Percentiles rank a stretch among this genome's conserved stretches.
Conservation (phyloP, 2,113 vertebrate genomes). For the Lasiurus cinereus region DNA sequence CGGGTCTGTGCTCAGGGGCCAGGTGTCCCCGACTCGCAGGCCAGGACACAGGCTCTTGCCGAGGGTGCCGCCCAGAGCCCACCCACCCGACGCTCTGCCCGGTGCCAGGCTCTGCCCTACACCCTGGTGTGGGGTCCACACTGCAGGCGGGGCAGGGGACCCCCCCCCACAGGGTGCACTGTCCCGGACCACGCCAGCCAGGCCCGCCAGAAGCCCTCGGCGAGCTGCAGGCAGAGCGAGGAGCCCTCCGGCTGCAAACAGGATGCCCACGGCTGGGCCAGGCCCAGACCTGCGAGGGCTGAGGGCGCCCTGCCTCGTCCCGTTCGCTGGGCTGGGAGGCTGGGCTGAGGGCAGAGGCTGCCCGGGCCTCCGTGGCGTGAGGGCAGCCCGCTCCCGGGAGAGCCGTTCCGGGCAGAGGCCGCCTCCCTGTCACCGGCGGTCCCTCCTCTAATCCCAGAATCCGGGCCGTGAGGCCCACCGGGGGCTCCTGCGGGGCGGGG, state of each 20-base stretch:
- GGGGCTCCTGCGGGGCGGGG: background rate
- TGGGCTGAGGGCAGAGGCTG: background rate
- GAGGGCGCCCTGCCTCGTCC: background rate
- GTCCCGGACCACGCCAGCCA: no score
- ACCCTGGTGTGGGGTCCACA: background rate
- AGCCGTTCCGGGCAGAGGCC: background rate
- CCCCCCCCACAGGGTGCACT: no score
- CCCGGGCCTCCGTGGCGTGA: background rate
- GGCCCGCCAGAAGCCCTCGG: fast-evolving
- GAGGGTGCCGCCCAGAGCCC: background rate
- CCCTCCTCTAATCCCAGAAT: background rate
- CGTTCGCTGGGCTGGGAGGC: background rate
- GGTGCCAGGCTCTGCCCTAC: background rate
- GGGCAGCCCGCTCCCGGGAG: fast-evolving
- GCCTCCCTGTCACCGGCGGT: background rate
- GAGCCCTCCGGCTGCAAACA: fast-evolving
- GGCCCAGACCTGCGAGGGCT: background rate
- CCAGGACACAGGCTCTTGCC: background rate
- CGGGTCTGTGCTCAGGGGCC: background rate
- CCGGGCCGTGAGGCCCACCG: background rate
- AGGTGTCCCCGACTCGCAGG: background rate
- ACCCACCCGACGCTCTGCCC: background rate
- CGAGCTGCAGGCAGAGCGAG: background rate
- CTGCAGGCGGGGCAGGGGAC: fast-evolving
- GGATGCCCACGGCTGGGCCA: background rate